Conservation (phyloP, 2,797 vertebrate genomes). For the Coendou prehensilis region DNA sequence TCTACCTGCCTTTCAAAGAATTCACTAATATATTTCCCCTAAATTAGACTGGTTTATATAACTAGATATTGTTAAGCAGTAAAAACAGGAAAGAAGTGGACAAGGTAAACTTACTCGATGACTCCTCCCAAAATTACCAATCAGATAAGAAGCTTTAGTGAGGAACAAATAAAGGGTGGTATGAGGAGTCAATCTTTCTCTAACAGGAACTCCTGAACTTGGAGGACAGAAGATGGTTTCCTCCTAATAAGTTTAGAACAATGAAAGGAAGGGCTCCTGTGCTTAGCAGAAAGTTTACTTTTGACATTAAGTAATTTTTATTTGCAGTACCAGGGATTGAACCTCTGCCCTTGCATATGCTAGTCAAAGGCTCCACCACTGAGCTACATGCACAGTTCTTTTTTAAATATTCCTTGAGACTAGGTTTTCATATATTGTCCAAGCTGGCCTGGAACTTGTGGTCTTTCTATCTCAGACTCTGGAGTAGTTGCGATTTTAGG, state of each 20-base stretch:
- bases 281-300: not conserved
- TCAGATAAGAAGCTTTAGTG: not conserved
- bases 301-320: not conserved
- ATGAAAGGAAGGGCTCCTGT: slow-evolving; percentile 4
- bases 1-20: not conserved
- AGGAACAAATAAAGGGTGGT: not conserved
- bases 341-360: not conserved
- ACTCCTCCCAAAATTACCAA: not conserved
- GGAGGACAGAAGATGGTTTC: not conserved
- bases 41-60: not conserved
- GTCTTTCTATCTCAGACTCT: not conserved
- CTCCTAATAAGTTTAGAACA: not conserved
- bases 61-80: not conserved
- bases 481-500: not conserved
- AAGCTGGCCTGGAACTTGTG: not conserved
- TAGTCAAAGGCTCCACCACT: not conserved
- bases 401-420: not conserved
- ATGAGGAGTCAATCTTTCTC: not conserved
- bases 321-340: not conserved
- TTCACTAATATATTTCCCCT: not conserved
- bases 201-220: not conserved
- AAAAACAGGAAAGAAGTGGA: not conserved
- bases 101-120: not conserved
- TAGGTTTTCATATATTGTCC: not conserved
- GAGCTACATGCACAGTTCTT: not conserved